Evolutionary conservation across 2,113 vertebrate genomes (phyloP), one percentile per base, ranked within the genome.

Genomic region (Pachyramphus minor): DNA sequence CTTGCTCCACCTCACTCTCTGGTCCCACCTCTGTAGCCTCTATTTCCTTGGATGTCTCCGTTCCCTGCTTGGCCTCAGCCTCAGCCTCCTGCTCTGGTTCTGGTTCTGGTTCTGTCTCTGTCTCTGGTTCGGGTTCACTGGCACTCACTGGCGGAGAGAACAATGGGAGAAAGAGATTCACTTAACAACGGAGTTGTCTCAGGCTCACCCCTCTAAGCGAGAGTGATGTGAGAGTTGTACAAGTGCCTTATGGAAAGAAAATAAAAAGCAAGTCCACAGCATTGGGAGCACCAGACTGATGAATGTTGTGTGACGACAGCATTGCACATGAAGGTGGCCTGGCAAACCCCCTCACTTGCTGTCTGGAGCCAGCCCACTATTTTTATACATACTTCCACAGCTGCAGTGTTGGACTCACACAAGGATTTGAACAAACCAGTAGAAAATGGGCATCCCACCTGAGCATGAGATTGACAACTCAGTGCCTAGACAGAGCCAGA

Each of bases 1-100:
- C 95, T 96, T 92, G 98, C 95, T 98, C 98, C 94, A 95, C 98
- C 95, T 98, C 98, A 69, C 95, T 97, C 91, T 98, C 98, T 66
- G 96, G 94, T 95, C 83, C 96, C 66, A 92, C 71, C 55, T 87
- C 94, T 67, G 96, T 45, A 90, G 93, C 66, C 84, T 95, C 94
- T 97, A 97, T 62, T 93, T 98, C 97, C 86, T 79, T 96, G 90
- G 86, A 49, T 82, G 93, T 88, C 84, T 98, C 98, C 93, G 94
- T 66, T 94, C 95, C 96, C 96, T 96, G 95, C 76, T 97, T 50
- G 71, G 90, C 93, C 93, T 96, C 92, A 47, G 91, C 90, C 78
- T 98, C 97, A 47, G 92, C 95, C 64, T 96, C 96, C 78, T 97
- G 97, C 77, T 97, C 97, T 67, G 88, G 66, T 58, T 96, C 95